Percentiles rank a stretch among this genome's conserved stretches.
These are phyloP conservation scores for Lasioglossum calceatum DNA, from an alignment of 2,888 invertebrate species.

Conservation along the genomic window DNA sequence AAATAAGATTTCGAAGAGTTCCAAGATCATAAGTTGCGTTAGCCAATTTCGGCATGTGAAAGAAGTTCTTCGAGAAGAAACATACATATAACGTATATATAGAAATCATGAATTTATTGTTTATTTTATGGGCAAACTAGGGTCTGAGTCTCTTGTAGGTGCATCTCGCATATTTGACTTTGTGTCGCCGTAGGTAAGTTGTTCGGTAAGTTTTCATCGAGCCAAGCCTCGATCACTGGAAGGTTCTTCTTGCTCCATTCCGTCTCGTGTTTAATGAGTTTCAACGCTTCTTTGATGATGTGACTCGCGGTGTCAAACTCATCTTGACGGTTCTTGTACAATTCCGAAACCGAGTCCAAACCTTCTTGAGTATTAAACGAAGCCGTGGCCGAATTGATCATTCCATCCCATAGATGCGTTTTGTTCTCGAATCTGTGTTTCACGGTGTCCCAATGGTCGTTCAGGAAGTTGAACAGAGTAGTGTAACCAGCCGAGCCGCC, in stretches of 20 bases:
- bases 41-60: not conserved
- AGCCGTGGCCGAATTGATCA: slow-evolving; percentile 90
- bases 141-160: not conserved
- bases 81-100: not conserved
- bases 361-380: slow-evolving; percentile 91
- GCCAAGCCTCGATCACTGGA: slow-evolving; percentile 90
- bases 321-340: slow-evolving; percentile 88
- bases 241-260: slow-evolving; percentile 92
- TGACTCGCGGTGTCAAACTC: slow-evolving; percentile 91
- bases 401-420: slow-evolving; percentile 91
- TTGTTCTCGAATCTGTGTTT: slow-evolving; percentile 89
- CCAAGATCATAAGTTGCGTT: slow-evolving; percentile 7
- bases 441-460: slow-evolving; percentile 89
- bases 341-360: slow-evolving; percentile 88
- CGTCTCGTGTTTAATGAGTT: slow-evolving; percentile 90
- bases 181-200: not conserved
- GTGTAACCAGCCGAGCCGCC: slow-evolving; percentile 90
- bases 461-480: slow-evolving; percentile 89
- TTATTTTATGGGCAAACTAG: not conserved
- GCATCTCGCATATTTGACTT: not conserved
- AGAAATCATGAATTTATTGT: not conserved
- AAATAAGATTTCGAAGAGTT: not conserved
- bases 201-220: slow-evolving; percentile 86
- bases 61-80: not conserved
- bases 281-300: slow-evolving; percentile 90